Evolutionary conservation across 2,113 vertebrate genomes (phyloP).

Genomic region (Penelope pileata): DNA sequence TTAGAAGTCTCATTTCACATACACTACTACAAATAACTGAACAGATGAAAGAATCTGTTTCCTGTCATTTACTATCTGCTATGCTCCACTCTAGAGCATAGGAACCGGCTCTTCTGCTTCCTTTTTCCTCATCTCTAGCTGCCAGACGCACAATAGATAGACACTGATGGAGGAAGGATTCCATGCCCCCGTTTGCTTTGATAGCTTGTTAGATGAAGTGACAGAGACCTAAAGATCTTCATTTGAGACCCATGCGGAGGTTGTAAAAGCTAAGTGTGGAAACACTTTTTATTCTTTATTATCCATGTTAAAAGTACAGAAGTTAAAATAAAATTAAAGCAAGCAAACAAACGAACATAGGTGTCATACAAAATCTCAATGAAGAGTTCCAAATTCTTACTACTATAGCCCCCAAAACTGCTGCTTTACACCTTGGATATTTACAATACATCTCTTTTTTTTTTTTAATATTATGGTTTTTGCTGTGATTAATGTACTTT

Average conservation of each 20-base stretch:
- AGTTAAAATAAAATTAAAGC: background rate
- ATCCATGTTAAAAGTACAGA: background rate
- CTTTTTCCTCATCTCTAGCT: background rate
- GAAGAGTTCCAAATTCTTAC: background rate
- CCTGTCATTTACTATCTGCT: background rate
- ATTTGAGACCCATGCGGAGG: background rate
- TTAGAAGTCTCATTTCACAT: background rate
- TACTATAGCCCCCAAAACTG: background rate
- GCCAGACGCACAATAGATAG: background rate
- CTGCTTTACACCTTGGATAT: background rate
- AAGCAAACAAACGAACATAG: background rate
- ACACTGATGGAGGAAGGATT: background rate
- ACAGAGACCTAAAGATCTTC: background rate
- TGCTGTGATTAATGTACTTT: background rate
- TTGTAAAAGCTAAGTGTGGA: background rate
- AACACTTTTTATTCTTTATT: background rate
- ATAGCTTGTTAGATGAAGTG: background rate
- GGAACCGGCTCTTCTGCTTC: background rate
- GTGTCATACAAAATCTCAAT: background rate
- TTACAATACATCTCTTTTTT: background rate
- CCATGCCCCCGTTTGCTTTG: accelerated
- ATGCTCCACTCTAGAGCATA: background rate
- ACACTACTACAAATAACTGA: background rate
- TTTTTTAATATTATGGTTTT: background rate
- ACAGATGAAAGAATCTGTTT: background rate